Percentiles rank a stretch among this genome's conserved stretches.
Evolutionary conservation across 1,140 invertebrate species (phyloP).

Genomic region (Diabrotica undecimpunctata): DNA sequence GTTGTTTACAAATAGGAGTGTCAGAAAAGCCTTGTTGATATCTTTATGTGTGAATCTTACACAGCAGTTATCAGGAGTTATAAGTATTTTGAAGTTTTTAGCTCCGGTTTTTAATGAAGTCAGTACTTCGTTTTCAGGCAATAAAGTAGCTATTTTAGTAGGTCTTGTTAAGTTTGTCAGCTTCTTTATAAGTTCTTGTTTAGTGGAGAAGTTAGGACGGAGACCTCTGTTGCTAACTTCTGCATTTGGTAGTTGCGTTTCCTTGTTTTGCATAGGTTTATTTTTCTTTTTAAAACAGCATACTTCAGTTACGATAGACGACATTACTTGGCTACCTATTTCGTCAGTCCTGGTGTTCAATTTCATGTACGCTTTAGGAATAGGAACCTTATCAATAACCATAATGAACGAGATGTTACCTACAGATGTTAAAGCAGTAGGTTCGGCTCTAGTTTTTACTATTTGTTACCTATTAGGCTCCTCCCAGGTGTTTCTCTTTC

Average conservation of each 20-base stretch:
- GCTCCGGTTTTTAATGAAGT: constrained; percentile 6
- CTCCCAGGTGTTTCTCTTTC: not conserved
- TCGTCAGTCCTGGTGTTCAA: constrained; percentile 63
- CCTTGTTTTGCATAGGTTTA: constrained; percentile 53
- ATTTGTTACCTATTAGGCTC: not conserved
- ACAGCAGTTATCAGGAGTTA: constrained; percentile 75
- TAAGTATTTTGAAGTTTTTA: constrained; percentile 6
- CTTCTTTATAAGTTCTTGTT: constrained; percentile 65
- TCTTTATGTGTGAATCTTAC: constrained; percentile 67
- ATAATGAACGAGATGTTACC: constrained; percentile 82
- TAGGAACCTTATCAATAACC: constrained; percentile 81
- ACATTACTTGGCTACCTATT: constrained; percentile 62
- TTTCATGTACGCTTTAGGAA: constrained; percentile 65
- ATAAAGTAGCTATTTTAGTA: constrained; percentile 79
- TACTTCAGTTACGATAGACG: constrained; percentile 47
- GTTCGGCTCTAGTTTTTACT: constrained; percentile 62
- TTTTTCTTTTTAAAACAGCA: constrained; percentile 59
- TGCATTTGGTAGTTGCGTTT: constrained; percentile 57
- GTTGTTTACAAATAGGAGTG: constrained; percentile 54
- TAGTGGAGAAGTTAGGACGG: constrained; percentile 65
- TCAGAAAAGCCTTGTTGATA: constrained; percentile 65
- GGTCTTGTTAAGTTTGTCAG: constrained; percentile 69
- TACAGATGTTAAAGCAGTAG: constrained; percentile 68
- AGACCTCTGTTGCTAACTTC: constrained; percentile 68
- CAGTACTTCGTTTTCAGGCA: constrained; percentile 39